Evolutionary conservation across 1,140 invertebrate genomes (phyloP), one percentile per base, ranked within the genome.

Genomic region (Lamellibrachia luymesi): DNA sequence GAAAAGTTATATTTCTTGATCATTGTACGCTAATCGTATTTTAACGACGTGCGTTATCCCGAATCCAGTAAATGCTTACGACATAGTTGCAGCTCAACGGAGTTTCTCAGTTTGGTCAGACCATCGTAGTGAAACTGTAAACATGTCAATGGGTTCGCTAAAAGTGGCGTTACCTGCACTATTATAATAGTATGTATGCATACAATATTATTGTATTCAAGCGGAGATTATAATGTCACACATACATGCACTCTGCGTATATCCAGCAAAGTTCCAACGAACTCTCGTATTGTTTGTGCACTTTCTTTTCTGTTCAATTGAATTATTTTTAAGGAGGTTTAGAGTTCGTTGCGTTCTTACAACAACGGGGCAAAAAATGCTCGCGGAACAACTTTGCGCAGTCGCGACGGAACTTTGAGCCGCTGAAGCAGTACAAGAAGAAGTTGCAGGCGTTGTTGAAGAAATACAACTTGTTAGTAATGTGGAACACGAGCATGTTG

Each of bases 381-480:
- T 80, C 64, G 64, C 64, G 91, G 6, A 91, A 91, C 49, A 91
- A 1, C n/a, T 91, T 50, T n/a, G 17, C 51, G 49, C 13, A 91
- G 4, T 92, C 50, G 5, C 51, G 10, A 2, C 92, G 50, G 92
- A 92, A 92, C 51, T 92, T 92, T 5, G 92, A 56, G 52, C 92
- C 92, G 50, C 50, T 56, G 50, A 92, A 17, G 92, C 50, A 52
- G 27, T 92, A 92, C 2, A 92, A 5, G 92, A 52, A 92, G 92
- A 92, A 92, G n/a, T 92, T 92, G 92, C 49, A 38, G 50, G 92
- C 92, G 52, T 64, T 92, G 92, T 92, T 92, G 52, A 52, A 13
- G 10, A 92, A 56, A 27, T 51, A 92, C 10, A 92, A 50, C 6
- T 92, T 92, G 13, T 92, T 51, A 6, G 92, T 92, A 50, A 92